A percentile compares a stretch with the other conserved stretches of the same genome.
These are phyloP conservation scores for Myotis vivesi DNA, from an alignment of 2,797 vertebrate genomes.

Conservation along the genomic window DNA sequence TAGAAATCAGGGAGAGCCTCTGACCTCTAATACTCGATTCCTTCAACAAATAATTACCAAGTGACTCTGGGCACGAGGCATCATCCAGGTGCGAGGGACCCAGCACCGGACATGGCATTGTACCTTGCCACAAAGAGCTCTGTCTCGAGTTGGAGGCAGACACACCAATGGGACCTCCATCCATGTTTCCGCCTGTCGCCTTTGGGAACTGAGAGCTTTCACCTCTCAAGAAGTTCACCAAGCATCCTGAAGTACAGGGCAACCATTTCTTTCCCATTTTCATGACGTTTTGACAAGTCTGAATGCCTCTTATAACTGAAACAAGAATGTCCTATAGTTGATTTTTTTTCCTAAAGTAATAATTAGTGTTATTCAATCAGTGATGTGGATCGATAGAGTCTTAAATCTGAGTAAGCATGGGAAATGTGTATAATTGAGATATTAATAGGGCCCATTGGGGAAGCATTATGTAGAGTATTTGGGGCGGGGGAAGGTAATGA, in stretches of 20 bases:
- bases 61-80: background rate
- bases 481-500: accelerated
- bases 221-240: background rate
- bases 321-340: background rate
- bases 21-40: background rate
- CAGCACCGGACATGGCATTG: background rate
- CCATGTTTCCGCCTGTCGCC: background rate
- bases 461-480: background rate
- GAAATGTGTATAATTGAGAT: conserved; percentile 28
- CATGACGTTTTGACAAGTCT: background rate
- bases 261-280: background rate
- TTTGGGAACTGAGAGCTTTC: background rate
- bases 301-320: background rate
- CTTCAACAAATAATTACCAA: background rate
- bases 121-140: background rate
- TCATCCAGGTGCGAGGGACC: background rate
- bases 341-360: background rate
- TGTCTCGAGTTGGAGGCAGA: background rate
- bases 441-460: background rate
- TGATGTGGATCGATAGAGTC: background rate
- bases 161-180: background rate
- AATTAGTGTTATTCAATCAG: background rate
- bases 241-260: background rate
- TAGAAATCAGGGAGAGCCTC: background rate
- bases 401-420: conserved; percentile 22